A percentile compares a stretch with the other conserved stretches of the same genome.
Conservation (phyloP, 2,797 vertebrate genomes). For the Hemitrygon akajei region DNA sequence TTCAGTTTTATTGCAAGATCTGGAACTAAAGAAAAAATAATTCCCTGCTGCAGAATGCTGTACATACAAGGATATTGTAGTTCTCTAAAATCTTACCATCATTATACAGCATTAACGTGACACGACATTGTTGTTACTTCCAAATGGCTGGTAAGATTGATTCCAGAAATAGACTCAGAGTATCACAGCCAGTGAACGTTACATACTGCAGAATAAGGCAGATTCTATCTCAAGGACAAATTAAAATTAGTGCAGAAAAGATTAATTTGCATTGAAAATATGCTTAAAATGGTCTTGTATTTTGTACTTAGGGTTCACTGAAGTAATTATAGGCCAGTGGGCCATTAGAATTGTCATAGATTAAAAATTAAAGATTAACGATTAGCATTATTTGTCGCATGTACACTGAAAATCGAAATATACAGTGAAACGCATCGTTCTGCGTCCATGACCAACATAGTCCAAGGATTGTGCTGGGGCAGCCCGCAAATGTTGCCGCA, state of each 20-base stretch:
- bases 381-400: no score
- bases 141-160: neutral
- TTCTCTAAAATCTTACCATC: neutral
- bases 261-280: neutral
- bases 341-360: no score
- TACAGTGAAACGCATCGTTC: no score
- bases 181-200: neutral
- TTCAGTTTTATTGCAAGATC: neutral
- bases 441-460: no score
- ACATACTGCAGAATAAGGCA: neutral
- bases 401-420: no score
- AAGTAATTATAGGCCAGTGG: no score
- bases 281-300: neutral
- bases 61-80: neutral
- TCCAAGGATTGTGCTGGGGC: no score
- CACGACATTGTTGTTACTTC: neutral
- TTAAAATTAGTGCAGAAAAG: neutral
- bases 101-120: neutral
- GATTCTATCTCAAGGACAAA: neutral
- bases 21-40: neutral
- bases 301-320: no score
- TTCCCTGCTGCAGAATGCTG: neutral
- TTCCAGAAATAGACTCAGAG: neutral
- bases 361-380: no score
- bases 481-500: no score